Percentiles rank a stretch among this genome's conserved stretches.
phyloP scores from a whole-genome alignment of 2,888 invertebrate species.

The Mimas tiliae region DNA sequence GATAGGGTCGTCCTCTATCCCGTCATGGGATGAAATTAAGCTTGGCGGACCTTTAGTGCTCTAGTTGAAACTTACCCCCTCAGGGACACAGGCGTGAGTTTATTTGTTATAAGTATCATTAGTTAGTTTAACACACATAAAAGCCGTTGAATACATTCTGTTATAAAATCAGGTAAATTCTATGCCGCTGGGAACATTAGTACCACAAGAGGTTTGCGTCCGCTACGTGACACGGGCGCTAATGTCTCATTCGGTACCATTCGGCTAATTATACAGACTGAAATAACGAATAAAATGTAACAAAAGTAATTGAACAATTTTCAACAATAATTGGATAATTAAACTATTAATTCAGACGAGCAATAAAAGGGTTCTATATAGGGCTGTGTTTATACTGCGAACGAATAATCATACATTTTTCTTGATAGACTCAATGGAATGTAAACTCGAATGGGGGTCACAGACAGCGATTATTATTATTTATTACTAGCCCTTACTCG shows the following conservation, averaged over 20 bases:
- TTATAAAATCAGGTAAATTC: conserved; percentile 27
- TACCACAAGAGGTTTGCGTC: conserved; percentile 29
- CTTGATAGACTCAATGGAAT: too few species aligned
- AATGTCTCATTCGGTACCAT: conserved; percentile 35
- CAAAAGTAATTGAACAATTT: conserved; percentile 36
- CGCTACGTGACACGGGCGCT: conserved; percentile 27
- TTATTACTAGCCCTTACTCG: too few species aligned
- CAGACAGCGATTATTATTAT: too few species aligned
- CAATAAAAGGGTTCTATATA: conserved; percentile 28
- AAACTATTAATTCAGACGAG: conserved; percentile 40
- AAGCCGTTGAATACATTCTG: conserved; percentile 22
- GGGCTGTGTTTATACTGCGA: not conserved
- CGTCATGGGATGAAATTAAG: too few species aligned
- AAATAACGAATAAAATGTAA: conserved; percentile 42
- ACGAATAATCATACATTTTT: not conserved
- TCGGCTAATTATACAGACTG: conserved; percentile 44
- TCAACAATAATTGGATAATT: conserved; percentile 38
- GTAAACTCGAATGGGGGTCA: too few species aligned
- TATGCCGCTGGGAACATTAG: conserved; percentile 21
- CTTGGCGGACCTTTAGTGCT: too few species aligned
- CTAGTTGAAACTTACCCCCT: too few species aligned
- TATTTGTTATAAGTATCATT: not conserved
- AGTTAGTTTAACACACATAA: conserved; percentile 11
- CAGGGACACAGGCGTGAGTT: too few species aligned
- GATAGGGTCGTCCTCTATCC: too few species aligned